Evolutionary conservation across 2,888 invertebrate species (phyloP), one percentile per base, ranked within the genome.

Genomic region (Noctua janthe): DNA sequence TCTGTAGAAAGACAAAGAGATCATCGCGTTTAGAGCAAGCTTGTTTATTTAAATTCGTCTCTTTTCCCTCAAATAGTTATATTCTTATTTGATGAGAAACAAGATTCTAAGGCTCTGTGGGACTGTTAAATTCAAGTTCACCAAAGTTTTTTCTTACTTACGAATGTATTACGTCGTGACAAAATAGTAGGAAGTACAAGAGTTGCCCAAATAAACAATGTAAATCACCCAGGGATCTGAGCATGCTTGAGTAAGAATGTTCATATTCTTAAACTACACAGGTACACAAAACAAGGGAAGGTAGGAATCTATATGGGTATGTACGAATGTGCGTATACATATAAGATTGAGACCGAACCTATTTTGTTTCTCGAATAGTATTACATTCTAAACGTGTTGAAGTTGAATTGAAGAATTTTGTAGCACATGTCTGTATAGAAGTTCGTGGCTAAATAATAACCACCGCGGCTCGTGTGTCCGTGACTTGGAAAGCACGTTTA

Each of bases 201-300:
- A 81, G 71, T 71, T 81, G 39, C 76, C 71, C 66, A 73, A 88
- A 87, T 87, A 85, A 88, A 88, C 80, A 83, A 88, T 85, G 80
- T 78, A 88, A 78, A 88, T 73, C 75, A 80, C 78, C 86, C 54
- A 59, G 86, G 78, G 88, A 77, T 54, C 43, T 73, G 73, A 59
- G 78, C 76, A 78, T 78, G 83, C 78, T 73, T 81, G 88, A 85
- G 76, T 79, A 59, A 77, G 47, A 84, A 64, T 59, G 76, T 88
- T 85, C 71, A 81, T 79, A 83, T 85, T 82, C 69, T 62, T 77
- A 72, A 49, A 56, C 54, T 67, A 76, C 80, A 72, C 71, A n/a
- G 13, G 67, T 64, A 23, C 51, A 73, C 47, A 73, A 43, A 74
- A 81, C 69, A 71, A 81, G 73, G 73, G 23, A 56, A 62, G 35